Conservation (phyloP, 2,797 vertebrate genomes). For the Kryptopterus vitreolus region DNA sequence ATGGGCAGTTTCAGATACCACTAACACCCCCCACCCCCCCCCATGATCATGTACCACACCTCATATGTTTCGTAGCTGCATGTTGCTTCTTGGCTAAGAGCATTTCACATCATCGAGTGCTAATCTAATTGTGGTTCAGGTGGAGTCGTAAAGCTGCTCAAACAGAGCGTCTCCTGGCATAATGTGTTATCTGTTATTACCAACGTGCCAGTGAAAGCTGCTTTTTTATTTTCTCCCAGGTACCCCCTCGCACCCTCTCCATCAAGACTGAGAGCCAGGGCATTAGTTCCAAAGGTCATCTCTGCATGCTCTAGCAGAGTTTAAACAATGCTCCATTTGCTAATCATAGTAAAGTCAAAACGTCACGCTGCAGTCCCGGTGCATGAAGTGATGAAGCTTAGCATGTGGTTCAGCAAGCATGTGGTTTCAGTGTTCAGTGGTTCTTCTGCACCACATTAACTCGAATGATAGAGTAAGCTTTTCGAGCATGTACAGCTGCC, state of each 20-base stretch:
- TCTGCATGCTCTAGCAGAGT: constrained; percentile 31
- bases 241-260: constrained; percentile 31
- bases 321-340: constrained; percentile 52
- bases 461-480: constrained; percentile 43
- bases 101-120: neutral
- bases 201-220: constrained; percentile 39
- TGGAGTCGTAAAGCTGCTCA: constrained; percentile 37
- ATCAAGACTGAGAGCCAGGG: neutral
- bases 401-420: constrained; percentile 13
- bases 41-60: constrained; percentile 3
- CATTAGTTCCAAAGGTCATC: constrained; percentile 55
- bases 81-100: neutral
- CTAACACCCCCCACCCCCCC: neutral
- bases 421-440: constrained; percentile 47
- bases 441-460: constrained; percentile 3
- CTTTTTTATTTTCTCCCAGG: constrained; percentile 37
- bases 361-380: constrained; percentile 10
- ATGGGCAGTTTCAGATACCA: constrained; percentile 14
- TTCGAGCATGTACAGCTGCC: constrained; percentile 28
- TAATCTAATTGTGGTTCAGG: neutral
- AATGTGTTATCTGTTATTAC: constrained; percentile 46
- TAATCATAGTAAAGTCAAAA: constrained; percentile 41
- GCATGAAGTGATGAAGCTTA: constrained; percentile 14
- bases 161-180: constrained; percentile 33
- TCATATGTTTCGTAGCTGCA: constrained; percentile 14